These are phyloP conservation scores for Capitella teleta DNA, from an alignment of 1,140 invertebrate genomes.

Conservation along the genomic window DNA sequence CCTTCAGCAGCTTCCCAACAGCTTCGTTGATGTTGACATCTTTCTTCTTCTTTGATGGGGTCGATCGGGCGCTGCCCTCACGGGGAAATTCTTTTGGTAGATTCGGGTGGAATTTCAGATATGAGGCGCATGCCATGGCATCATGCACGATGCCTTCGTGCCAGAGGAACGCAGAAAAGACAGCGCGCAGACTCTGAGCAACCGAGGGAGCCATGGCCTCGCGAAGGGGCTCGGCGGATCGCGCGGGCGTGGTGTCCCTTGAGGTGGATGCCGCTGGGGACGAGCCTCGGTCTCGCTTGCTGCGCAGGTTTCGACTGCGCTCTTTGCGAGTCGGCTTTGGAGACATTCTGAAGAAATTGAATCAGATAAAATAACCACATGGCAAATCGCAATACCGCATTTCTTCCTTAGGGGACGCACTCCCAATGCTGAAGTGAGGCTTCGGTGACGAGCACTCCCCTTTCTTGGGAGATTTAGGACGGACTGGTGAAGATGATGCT, in stretches of 20 bases:
- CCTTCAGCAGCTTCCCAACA: not conserved
- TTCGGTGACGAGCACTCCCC: no score
- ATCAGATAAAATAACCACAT: no score
- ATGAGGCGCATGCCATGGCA: conserved; percentile 92
- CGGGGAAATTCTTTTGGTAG: conserved; percentile 36
- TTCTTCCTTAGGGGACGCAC: no score
- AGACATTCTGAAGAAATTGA: conserved; percentile 45
- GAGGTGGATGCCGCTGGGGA: conserved; percentile 44
- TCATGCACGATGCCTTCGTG: conserved; percentile 95
- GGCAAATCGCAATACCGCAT: no score
- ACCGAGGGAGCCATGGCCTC: conserved; percentile 82
- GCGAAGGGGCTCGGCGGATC: conserved; percentile 15
- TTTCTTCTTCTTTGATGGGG: not conserved
- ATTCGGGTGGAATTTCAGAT: conserved; percentile 85
- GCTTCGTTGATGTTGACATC: conserved; percentile 6
- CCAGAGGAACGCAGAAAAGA: conserved; percentile 93
- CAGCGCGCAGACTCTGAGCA: conserved; percentile 79
- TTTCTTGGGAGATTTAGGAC: no score
- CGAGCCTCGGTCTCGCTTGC: conserved; percentile 51
- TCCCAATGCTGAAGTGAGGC: no score
- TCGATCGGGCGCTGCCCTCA: not conserved
- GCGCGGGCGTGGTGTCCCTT: conserved; percentile 17
- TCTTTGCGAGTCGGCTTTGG: conserved; percentile 55
- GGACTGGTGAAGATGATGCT: no score
- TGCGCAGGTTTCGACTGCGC: conserved; percentile 42